phyloP scores from a whole-genome alignment of 2,888 invertebrate genomes.

The Fragum fragum region DNA sequence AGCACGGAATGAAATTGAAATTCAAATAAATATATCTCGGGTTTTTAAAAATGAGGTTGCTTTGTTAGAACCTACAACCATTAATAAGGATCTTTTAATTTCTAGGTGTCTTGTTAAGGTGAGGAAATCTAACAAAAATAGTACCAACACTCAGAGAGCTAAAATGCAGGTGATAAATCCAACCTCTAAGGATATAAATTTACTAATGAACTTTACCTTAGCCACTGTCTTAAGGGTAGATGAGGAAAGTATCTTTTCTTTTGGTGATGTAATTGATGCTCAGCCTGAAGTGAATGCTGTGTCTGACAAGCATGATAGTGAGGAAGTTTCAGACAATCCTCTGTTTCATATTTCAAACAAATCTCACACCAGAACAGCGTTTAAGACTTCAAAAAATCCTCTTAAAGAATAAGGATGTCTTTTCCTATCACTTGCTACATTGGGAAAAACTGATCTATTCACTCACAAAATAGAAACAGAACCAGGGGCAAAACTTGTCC shows the following conservation, averaged over 20 bases:
- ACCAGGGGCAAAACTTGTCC: conserved; percentile 49
- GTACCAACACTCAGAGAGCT: not conserved
- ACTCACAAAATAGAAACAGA: conserved; percentile 54
- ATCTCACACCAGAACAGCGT: conserved; percentile 38
- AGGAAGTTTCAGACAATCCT: not conserved
- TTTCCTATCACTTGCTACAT: conserved; percentile 36
- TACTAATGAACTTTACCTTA: conserved; percentile 37
- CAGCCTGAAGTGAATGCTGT: conserved; percentile 15
- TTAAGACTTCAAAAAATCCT: conserved; percentile 30
- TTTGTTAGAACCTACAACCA: conserved; percentile 40
- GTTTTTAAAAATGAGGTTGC: conserved; percentile 9
- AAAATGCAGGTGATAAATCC: conserved; percentile 22
- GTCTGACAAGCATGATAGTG: not conserved
- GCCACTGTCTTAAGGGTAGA: conserved; percentile 34
- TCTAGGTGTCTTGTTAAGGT: conserved; percentile 26
- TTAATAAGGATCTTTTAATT: conserved; percentile 31
- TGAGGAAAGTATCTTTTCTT: conserved; percentile 6
- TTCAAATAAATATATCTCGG: conserved; percentile 24
- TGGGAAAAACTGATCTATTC: conserved; percentile 52
- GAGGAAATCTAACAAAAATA: not conserved
- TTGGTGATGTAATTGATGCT: conserved; percentile 1
- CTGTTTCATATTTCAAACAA: conserved; percentile 42
- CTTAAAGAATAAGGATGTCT: conserved; percentile 38
- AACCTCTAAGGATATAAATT: conserved; percentile 8
- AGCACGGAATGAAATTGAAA: conserved; percentile 25